Base-by-base conservation (phyloP, 2,797 vertebrate species). In the Hoplostethus mediterraneus region DNA sequence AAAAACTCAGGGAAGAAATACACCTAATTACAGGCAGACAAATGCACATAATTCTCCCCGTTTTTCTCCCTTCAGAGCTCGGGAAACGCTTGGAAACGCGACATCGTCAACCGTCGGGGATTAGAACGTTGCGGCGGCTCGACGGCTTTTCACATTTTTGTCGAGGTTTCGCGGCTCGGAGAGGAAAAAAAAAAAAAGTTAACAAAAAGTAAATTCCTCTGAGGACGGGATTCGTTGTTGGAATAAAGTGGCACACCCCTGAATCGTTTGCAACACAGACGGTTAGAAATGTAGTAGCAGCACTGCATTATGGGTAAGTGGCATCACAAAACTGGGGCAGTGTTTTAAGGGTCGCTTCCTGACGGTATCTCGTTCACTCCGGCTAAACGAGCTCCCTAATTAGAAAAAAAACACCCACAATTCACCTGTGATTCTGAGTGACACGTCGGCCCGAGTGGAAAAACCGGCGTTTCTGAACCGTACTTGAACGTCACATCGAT, bases 11-110 rank as follows among this genome's bases (percentile, higher is more conserved):
- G 82, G 85, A 91, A 89, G 89, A 92, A 93, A 93, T 88, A 88
- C 69, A 89, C 89, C 90, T 93, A 93, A 95, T 94, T 94, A 93
- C 73, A 30, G 73, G 69, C 78, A 80, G 81, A 86, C 89, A 91
- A 93, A 93, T 74, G 81, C 77, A 77, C 77, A 83, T 78, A 88
- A 91, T 84, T 89, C 84, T 69, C 67, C 67, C 67, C 13, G 11
- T 69, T 58, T 53, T 36, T 52, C 5, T 1, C 5, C 73, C 66
- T 65, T 9, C 13, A 56, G 71, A 77, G 82, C 87, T 84, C 74
- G 79, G 79, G 71, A 84, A 84, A 84, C 52, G 66, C 80, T 82
- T 76, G 47, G 67, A 86, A 88, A 85, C 80, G 21, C 21, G 1
- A 21, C 21, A 21, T 63, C 53, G 73, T 90, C 83, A 79, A 86